A percentile compares a stretch with the other conserved stretches of the same genome.
Evolutionary conservation across 2,113 vertebrate species (phyloP).

Genomic region (Cottus gobio): DNA sequence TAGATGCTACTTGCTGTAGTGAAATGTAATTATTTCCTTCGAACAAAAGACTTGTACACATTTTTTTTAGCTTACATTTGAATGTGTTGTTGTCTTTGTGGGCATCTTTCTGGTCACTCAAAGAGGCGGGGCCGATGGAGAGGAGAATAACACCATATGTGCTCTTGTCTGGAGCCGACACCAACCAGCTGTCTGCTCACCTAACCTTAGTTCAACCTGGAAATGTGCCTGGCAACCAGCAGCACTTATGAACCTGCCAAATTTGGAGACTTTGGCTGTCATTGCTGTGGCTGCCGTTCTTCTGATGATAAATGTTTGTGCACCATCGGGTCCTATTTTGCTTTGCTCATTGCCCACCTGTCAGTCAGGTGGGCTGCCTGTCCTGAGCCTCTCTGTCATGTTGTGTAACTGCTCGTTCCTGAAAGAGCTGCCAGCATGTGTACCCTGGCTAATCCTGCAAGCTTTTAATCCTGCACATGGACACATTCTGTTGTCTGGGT

Average conservation of each 20-base stretch:
- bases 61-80: neutral
- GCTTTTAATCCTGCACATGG: conserved; percentile 70
- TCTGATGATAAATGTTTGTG: conserved; percentile 22
- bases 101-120: neutral
- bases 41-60: neutral
- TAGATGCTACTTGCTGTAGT: neutral
- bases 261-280: neutral
- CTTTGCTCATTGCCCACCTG: conserved; percentile 32
- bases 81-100: neutral
- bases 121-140: conserved; percentile 29
- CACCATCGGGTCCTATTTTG: neutral
- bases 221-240: neutral
- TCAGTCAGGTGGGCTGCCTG: conserved; percentile 47
- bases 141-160: conserved; percentile 59
- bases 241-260: neutral
- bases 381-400: conserved; percentile 38
- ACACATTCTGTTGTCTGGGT: conserved; percentile 40
- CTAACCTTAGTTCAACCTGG: conserved; percentile 19
- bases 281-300: neutral
- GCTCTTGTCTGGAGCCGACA: conserved; percentile 24
- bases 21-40: neutral
- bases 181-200: conserved; percentile 45
- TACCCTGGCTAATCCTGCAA: conserved; percentile 71
- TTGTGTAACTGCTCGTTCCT: conserved; percentile 65
- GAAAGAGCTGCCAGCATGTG: conserved; percentile 34